A percentile compares a stretch with the other conserved stretches of the same genome.
Conservation (phyloP, 2,888 invertebrate genomes). For the Julus scanicus region DNA sequence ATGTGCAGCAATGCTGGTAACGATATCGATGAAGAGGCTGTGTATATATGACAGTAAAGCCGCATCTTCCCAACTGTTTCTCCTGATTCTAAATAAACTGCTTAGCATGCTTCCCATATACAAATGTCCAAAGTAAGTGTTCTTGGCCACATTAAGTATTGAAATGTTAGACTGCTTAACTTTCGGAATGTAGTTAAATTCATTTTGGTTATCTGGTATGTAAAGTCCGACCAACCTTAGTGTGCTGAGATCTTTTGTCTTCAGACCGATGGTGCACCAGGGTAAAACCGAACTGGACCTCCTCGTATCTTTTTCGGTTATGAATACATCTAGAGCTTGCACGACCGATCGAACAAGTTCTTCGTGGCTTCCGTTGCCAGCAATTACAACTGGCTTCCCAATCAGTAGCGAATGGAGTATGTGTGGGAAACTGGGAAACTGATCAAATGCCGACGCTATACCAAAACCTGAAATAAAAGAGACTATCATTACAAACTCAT, state of each 20-base stretch:
- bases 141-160: conserved; percentile 41
- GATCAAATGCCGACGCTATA: conserved; percentile 47
- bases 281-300: conserved; percentile 44
- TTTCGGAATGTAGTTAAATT: conserved; percentile 4
- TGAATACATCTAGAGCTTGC: conserved; percentile 49
- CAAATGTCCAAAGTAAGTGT: conserved; percentile 43
- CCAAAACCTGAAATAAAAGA: conserved; percentile 52
- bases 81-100: conserved; percentile 43
- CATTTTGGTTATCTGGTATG: conserved; percentile 1
- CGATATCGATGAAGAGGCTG: not conserved
- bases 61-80: conserved; percentile 50
- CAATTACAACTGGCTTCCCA: conserved; percentile 46
- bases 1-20: not conserved
- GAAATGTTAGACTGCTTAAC: not conserved
- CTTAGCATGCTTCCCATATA: conserved; percentile 44
- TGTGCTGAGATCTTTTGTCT: conserved; percentile 13
- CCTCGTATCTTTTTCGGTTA: conserved; percentile 50
- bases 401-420: conserved; percentile 52
- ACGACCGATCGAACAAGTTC: conserved; percentile 54
- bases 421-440: conserved; percentile 40
- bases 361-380: conserved; percentile 16
- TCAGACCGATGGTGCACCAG: conserved; percentile 26
- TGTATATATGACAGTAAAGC: conserved; percentile 47
- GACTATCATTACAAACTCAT: not conserved
- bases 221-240: conserved; percentile 44